Base-by-base conservation (phyloP, 2,888 invertebrate species). In the Zaprionus bogoriensis region DNA sequence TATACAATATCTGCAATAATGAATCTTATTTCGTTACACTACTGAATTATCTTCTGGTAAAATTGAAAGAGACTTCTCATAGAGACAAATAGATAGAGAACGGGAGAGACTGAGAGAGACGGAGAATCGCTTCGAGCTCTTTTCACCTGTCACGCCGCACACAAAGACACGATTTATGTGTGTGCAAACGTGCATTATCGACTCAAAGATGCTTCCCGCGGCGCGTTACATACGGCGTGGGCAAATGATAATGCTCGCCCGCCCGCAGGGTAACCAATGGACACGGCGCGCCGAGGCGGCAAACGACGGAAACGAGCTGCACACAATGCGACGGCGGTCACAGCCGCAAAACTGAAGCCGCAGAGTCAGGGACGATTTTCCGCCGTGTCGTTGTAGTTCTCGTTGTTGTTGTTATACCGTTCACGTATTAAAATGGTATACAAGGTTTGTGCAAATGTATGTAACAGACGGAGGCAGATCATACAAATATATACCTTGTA, bases 281-380 rank as follows among this genome's bases (percentile, higher is more conserved):
- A 38, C 30, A 30, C 30, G 10, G 27, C n/a, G 58, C 19, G 6
- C 32, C 30, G 47, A 28, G 42, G 51, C 50, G 53, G 57, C 50
- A 60, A 53, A 51, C 60, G 63, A 45, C 72, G 82, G 70, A 80
- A 77, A 73, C 82, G 66, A 68, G 71, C 72, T 58, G 72, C 62
- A 83, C 62, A 83, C 81, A 85, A 85, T 75, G 65, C 74, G 32
- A 32, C 52, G 42, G 38, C 41, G 14, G 27, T 5, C 42, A 45
- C 7, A 59, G 62, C 45, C 39, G 39, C 47, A 28, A 52, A 55
- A 54, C 51, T 59, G 23, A 60, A 54, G 47, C 77, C 65, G 45
- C 74, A 69, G 69, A 77, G 57, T 53, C 70, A 44, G 54, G 67
- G 78, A 67, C 54, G 74, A 71, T 64, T 75, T 78, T 60, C 67